Base-by-base conservation (phyloP, 92 coral and sea anemone genomes). In the Paragorgia papillata region DNA sequence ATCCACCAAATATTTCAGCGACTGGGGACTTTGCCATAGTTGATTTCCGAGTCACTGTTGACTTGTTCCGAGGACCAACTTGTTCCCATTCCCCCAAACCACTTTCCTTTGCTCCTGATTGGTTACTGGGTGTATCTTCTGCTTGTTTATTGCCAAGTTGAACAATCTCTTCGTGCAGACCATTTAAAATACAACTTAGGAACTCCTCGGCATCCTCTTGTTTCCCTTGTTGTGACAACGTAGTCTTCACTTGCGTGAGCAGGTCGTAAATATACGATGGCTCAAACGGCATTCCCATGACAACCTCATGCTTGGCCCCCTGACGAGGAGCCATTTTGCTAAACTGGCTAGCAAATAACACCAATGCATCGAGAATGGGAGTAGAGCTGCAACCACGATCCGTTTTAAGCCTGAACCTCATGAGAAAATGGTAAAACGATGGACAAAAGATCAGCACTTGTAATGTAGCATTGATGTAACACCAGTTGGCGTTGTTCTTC, bases 181-280 rank as follows among this genome's bases (percentile, higher is more conserved):
- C 98, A 74, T 94, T 94, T 79, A 94, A 80, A 27, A 94, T 80
- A 64, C 97, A 94, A 66, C 97, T 94, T 9, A 94, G 88, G 73
- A 94, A 94, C 66, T 94, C 98, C 63, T 94, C 90, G 14, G 97
- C 98, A 84, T 94, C 98, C 59, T 94, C 98, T 75, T 94, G 98
- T 27, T 91, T 87, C 14, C 98, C 98, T 96, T 94, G 34, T 0
- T 75, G 50, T 1, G 98, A 94, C 9, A 94, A 80, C 21, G 91
- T 74, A 26, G 97, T 91, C 50, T 94, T 84, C 57, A 94, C 89
- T 50, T 80, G 79, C 30, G 84, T 57, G 75, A 94, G 84, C 92
- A 94, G 85, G 76, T 75, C 86, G 69, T 88, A 90, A 20, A 94
- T 92, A 82, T 86, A 88, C 15, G 55, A 66, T 0, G 98, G 98